Base-by-base conservation (phyloP, 2,888 invertebrate genomes). In the Pristionchus japonicus region DNA sequence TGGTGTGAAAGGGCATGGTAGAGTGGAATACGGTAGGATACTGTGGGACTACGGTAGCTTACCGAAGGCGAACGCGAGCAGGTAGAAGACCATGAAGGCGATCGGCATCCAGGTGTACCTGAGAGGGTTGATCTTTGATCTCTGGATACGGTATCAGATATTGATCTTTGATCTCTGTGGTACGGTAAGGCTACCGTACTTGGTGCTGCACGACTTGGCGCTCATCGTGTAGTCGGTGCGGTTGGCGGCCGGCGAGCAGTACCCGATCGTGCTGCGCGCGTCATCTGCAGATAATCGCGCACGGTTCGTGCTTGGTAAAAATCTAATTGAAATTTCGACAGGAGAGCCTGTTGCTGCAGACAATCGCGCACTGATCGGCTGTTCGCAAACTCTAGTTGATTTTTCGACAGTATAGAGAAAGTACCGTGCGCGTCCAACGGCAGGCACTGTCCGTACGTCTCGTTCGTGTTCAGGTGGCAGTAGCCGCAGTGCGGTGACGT, bases 401-500 rank as follows among this genome's bases (percentile, higher is more conserved):
- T 15, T 70, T 70, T 23, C n/a, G n/a, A n/a, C n/a, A n/a, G 31
- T 23, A 74, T 52, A 52, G 52, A 52, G 23, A 52, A 1, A 3
- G 9, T 88, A 85, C 89, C 77, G 80, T 87, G 20, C 87, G 17
- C 20, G 15, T 49, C 88, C 4, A 85, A 4, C n/a, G 87, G 87
- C 43, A 87, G 80, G 80, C 87, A 87, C 27, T 87, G 80, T 1
- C 86, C 77, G 20, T 3, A 4, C 23, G 34, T 27, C 40, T 47
- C 49, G 17, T 80, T 52, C 34, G 34, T n/a, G 13, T 20, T 64
- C 89, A 89, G 67, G 74, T 90, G 88, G 87, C 93, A 93, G 89
- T 92, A 93, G 17, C 96, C 96, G 92, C 96, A 96, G 23, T 92
- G 88, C 7, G 91, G 91, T 88, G 94, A 93, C 31, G 94, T 93